Evolutionary conservation across 2,797 vertebrate species (phyloP), one percentile per base, ranked within the genome.

Genomic region (Hypotaenidia philippensis): DNA sequence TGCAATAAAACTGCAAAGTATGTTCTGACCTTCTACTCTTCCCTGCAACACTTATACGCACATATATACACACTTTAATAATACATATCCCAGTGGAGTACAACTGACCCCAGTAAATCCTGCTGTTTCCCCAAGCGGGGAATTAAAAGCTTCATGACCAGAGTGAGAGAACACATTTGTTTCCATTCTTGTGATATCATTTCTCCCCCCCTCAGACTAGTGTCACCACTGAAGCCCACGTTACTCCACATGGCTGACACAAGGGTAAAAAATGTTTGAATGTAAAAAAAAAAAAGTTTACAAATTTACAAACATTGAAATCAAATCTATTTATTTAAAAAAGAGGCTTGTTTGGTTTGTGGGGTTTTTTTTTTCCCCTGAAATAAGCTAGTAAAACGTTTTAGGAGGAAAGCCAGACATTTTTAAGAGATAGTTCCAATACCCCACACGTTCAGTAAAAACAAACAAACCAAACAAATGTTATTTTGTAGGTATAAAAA

Each of bases 131-230:
- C 96, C 94, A 95, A 94, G 93, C 87, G 92, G 68, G 86, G 96
- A 97, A 96, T 96, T 95, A 97, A 97, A 97, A 96, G 76, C 87
- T 96, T 88, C 91, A 94, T 40, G 74, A 92, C 79, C 78, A 86
- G 75, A 96, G 66, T 80, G 61, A 94, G 88, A 94, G 91, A 95
- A 89, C 76, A 95, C 68, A 95, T 96, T 94, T 94, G 82, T 95
- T 97, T 89, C 88, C 91, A 95, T 95, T 96, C 87, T 82, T 91
- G 70, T 81, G 95, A 86, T 96, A 96, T 91, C 91, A 94, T 94
- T 93, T 93, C 45, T 56, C 34, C 68, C 80, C 80, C 34, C 49
- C 85, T 86, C 87, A 91, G 76, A 91, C 74, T 66, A 89, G 41
- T 87, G 87, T 75, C 84, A 91, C 93, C 56, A 65, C 70, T 52